Percentiles rank a stretch among this genome's conserved stretches.
Conservation (phyloP, 2,888 invertebrate species). For the Nemurella pictetii region DNA sequence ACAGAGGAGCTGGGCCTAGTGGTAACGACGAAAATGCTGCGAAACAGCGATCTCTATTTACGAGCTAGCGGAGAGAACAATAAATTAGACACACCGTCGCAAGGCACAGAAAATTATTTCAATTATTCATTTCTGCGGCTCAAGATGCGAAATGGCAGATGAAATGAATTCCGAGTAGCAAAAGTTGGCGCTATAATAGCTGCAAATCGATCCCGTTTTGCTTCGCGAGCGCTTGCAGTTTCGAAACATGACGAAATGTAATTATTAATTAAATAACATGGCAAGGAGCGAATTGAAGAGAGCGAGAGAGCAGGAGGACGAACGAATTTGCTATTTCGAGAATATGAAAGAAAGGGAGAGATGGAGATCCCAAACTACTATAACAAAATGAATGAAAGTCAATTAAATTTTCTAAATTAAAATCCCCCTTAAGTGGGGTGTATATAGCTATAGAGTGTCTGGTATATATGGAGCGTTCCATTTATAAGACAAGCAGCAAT, state of each 20-base stretch:
- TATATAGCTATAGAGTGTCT: neutral
- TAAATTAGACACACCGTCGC: neutral
- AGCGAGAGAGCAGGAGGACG: neutral
- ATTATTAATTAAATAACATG: conserved; percentile 40
- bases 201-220: conserved; percentile 19
- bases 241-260: conserved; percentile 38
- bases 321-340: neutral
- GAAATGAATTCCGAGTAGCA: conserved; percentile 9
- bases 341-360: conserved; percentile 12
- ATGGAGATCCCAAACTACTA: conserved; percentile 23
- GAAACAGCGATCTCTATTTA: neutral
- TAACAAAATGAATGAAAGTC: conserved; percentile 39
- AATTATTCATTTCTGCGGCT: conserved; percentile 15
- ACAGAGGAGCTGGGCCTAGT: neutral
- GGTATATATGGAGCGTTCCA: conserved; percentile 31
- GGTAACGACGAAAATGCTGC: neutral
- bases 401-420: conserved; percentile 43
- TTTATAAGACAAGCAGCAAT: conserved; percentile 34
- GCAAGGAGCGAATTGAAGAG: conserved; percentile 14
- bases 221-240: neutral
- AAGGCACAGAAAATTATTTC: neutral
- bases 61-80: neutral
- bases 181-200: conserved; percentile 23
- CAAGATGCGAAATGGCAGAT: conserved; percentile 19
- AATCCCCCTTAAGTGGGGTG: conserved; percentile 35